Base-by-base conservation (phyloP, 2,113 vertebrate species). In the Copsychus sechellarum region DNA sequence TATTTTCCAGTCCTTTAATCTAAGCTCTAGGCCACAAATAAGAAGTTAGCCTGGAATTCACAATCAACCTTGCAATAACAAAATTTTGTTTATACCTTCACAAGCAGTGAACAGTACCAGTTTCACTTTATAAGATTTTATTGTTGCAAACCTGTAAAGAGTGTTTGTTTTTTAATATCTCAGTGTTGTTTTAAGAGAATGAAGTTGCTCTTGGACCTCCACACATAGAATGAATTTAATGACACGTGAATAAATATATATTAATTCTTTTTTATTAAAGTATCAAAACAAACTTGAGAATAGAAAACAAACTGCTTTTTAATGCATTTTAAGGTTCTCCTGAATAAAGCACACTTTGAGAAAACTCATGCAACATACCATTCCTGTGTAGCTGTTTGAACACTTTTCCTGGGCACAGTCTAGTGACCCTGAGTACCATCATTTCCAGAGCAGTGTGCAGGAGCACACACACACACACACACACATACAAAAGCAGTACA, bases 261-360 rank as follows among this genome's bases (percentile, higher is more conserved):
- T 97, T 97, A 96, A 95, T 76, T 93, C 36, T 97, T 98, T 97
- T 97, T 97, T 97, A 98, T 97, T 97, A 96, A 98, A 97, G 93
- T 97, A 97, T 97, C 95, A 97, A 97, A 98, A 98, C 93, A 97
- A 97, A 95, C 81, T 94, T 77, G 48, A 94, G 78, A 93, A 96
- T 97, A 97, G 83, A 97, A 98, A 97, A 97, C 76, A 97, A 97
- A 96, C 73, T 77, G 66, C 58, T 94, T 95, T 95, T 90, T 72
- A 95, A 97, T 80, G 88, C 82, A 91, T 96, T 95, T 91, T 88
- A 74, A 91, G 93, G 74, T 80, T 95, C 57, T 93, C 83, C 85
- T 81, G 91, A 88, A 95, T 72, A 50, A 79, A 72, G 58, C 34
- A 81, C 60, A 90, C 80, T 67, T 76, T 77, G 34, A 93, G 72